A percentile compares a stretch with the other conserved stretches of the same genome.
phyloP scores from a whole-genome alignment of 2,797 vertebrate genomes.

The Crypturellus tataupa region DNA sequence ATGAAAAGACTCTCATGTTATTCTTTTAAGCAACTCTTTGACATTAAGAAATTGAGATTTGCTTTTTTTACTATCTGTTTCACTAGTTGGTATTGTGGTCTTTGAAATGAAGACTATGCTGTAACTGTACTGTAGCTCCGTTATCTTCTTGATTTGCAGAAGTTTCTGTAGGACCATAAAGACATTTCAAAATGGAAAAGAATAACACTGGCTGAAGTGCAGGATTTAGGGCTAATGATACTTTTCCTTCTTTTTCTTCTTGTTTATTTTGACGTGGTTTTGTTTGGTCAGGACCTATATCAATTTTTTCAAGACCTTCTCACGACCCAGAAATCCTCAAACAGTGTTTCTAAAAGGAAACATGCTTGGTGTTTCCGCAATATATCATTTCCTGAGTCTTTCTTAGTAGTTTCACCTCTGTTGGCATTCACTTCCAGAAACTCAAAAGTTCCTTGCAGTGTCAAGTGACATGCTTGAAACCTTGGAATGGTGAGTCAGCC shows the following conservation, averaged over 20 bases:
- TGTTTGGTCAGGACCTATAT: conserved; percentile 57
- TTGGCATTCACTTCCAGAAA: conserved; percentile 52
- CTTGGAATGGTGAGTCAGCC: not conserved
- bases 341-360: conserved; percentile 47
- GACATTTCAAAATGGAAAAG: conserved; percentile 19
- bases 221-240: conserved; percentile 5
- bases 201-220: not conserved
- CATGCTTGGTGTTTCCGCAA: conserved; percentile 39
- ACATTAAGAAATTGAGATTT: not conserved
- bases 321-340: conserved; percentile 56
- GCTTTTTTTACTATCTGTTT: not conserved
- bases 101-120: not conserved
- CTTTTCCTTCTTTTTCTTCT: not conserved
- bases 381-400: conserved; percentile 67
- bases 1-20: not conserved
- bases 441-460: not conserved
- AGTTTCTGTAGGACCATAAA: conserved; percentile 15
- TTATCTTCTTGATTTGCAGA: not conserved
- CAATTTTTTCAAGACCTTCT: conserved; percentile 57
- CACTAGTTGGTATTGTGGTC: not conserved
- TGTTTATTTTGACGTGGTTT: conserved; percentile 36
- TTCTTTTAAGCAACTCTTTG: not conserved
- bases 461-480: not conserved
- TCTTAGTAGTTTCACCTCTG: conserved; percentile 64
- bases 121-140: not conserved